A percentile compares a stretch with the other conserved stretches of the same genome.
phyloP scores from a whole-genome alignment of 2,113 vertebrate species.

The Beaufortia kweichowensis region DNA sequence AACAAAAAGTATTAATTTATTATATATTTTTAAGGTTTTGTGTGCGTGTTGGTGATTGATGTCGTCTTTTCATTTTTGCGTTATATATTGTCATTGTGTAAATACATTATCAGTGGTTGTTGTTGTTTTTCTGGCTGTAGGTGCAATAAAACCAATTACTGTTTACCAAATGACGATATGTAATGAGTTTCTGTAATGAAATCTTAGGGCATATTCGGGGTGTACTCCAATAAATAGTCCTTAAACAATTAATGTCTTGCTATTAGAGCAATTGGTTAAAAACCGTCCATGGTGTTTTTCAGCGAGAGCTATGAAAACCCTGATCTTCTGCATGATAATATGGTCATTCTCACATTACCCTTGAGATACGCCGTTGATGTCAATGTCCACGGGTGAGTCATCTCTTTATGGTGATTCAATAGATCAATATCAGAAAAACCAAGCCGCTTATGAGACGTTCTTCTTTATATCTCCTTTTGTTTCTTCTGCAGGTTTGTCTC shows the following conservation, averaged over 20 bases:
- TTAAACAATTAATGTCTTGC: no score
- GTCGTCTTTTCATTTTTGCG: no score
- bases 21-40: neutral
- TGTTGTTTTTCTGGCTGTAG: no score
- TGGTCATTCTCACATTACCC: slow-evolving; percentile 71
- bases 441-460: neutral
- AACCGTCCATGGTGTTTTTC: slow-evolving; percentile 20
- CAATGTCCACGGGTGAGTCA: slow-evolving; percentile 83
- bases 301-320: slow-evolving; percentile 82
- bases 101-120: no score
- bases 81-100: no score
- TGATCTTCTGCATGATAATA: slow-evolving; percentile 75
- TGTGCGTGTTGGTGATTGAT: slow-evolving; percentile 8
- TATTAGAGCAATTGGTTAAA: no score
- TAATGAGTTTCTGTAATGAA: slow-evolving; percentile 16
- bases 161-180: neutral
- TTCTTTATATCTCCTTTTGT: slow-evolving; percentile 10
- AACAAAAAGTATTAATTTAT: slow-evolving; percentile 3
- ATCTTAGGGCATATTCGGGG: no score
- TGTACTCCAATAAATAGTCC: no score
- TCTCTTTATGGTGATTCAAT: neutral
- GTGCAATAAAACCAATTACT: no score
- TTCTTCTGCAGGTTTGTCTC: slow-evolving; percentile 78
- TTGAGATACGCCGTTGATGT: slow-evolving; percentile 84
- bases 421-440: neutral